Evolutionary conservation across 2,888 invertebrate species (phyloP), one percentile per base, ranked within the genome.

Genomic region (Trilocha varians): DNA sequence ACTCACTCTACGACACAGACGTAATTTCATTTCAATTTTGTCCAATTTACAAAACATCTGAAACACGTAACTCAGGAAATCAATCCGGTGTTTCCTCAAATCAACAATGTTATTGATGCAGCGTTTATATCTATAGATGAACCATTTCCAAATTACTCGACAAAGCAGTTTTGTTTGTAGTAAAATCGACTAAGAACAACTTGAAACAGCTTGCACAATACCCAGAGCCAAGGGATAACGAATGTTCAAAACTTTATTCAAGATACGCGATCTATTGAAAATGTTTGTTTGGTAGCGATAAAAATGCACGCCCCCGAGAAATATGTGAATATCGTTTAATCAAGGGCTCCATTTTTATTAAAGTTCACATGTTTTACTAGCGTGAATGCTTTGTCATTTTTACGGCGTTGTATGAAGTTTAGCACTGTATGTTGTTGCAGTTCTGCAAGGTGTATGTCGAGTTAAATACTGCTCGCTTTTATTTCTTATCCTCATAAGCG

Each of bases 261-360:
- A 25, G 2, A 25, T 9, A 25, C 25, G 25, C 25, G 4, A 25
- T 11, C 25, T 25, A 4, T 25, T 2, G 25, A 4, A 25, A 25
- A 25, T 3, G 25, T 6, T 25, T 25, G 25, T 11, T 25, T 25
- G n/a, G n/a, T n/a, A n/a, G 38, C 46, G 43, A 40, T 52, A 44
- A 18, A 36, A 15, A 36, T 18, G 6, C 39, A 25, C 41, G 32
- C 39, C 32, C 44, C 47, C 45, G 46, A 46, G 42, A 45, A 46
- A 52, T 54, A 49, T 49, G 47, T 45, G 52, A 49, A 47, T 39
- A 45, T 44, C 46, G 46, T 47, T 44, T 34, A 25, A 25, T 25
- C 25, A 25, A 25, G 8, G 25, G 25, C 8, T 25, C 6, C 25
- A 25, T 25, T 25, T 25, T 25, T 25, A 25, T 25, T 25, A 25